Evolutionary conservation across 2,888 invertebrate genomes (phyloP).

Genomic region (Athalia rosae): DNA sequence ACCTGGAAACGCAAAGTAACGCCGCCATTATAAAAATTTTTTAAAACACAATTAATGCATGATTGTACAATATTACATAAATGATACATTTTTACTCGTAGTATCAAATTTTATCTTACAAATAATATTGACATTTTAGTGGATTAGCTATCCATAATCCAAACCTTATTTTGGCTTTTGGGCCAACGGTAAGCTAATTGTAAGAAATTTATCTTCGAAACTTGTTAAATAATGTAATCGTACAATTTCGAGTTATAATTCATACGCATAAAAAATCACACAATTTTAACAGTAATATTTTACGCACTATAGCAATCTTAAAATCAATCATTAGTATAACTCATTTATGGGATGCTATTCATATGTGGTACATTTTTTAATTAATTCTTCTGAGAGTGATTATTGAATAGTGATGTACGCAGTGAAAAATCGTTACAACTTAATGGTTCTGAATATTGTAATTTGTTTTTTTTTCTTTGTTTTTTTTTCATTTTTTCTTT

Average conservation of each 20-base stretch:
- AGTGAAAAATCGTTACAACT: constrained; percentile 13
- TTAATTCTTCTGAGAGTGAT: constrained; percentile 37
- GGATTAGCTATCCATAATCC: constrained; percentile 35
- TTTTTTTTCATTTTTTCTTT: neutral
- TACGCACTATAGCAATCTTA: constrained; percentile 42
- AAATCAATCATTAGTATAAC: constrained; percentile 39
- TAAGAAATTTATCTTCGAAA: constrained; percentile 42
- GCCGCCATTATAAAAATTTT: constrained; percentile 41
- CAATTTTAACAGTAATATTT: constrained; percentile 35
- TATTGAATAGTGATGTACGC: constrained; percentile 20
- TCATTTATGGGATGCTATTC: constrained; percentile 30
- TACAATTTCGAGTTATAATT: constrained; percentile 42
- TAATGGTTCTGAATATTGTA: constrained; percentile 13
- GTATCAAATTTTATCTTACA: constrained; percentile 48
- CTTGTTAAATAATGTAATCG: constrained; percentile 43
- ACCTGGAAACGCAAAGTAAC: constrained; percentile 53
- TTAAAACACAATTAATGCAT: constrained; percentile 53
- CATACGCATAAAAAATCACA: constrained; percentile 43
- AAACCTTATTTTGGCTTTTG: constrained; percentile 34
- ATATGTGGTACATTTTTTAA: constrained; percentile 32
- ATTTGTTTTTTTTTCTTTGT: neutral
- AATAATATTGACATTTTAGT: constrained; percentile 39
- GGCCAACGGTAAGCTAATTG: constrained; percentile 26
- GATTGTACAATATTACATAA: constrained; percentile 59
- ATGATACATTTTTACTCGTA: constrained; percentile 60